These are phyloP conservation scores for Liparis tanakae DNA, from an alignment of 2,797 vertebrate species.

Conservation along the genomic window DNA sequence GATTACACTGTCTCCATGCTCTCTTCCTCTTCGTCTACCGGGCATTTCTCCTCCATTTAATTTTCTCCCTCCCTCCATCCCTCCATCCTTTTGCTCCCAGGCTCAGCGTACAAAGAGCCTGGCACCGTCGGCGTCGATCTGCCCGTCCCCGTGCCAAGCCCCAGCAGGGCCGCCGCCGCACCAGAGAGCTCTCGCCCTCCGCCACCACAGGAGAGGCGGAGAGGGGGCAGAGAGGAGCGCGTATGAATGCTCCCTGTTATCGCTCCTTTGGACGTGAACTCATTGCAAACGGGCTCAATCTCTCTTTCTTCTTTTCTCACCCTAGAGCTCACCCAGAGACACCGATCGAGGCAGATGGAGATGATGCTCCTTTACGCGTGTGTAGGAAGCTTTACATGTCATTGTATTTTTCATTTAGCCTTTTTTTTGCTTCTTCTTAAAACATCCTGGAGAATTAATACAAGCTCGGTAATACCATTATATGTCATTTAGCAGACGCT, in stretches of 20 bases:
- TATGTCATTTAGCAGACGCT: too few relatives aligned
- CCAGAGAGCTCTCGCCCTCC: conserved; percentile 39
- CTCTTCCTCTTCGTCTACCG: conserved; percentile 45
- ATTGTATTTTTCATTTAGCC: conserved; percentile 13
- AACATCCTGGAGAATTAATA: conserved; percentile 70
- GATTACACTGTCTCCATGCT: conserved; percentile 66
- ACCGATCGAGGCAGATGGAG: conserved; percentile 34
- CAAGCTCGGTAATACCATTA: conserved; percentile 65
- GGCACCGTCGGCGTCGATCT: conserved; percentile 61
- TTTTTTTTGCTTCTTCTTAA: conserved; percentile 38
- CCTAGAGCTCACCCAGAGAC: conserved; percentile 24
- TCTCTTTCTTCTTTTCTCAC: neutral
- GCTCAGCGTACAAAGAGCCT: conserved; percentile 71
- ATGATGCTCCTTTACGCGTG: conserved; percentile 35
- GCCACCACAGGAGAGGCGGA: conserved; percentile 53
- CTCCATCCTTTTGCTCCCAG: conserved; percentile 44
- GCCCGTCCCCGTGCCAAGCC: conserved; percentile 63
- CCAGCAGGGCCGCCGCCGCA: conserved; percentile 44
- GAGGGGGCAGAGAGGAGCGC: conserved; percentile 67
- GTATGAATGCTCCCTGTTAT: conserved; percentile 66
- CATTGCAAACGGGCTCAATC: conserved; percentile 56
- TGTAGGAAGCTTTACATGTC: conserved; percentile 67
- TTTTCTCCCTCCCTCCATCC: conserved; percentile 23
- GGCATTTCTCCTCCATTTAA: conserved; percentile 36
- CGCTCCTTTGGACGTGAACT: conserved; percentile 63